phyloP scores from a whole-genome alignment of 2,888 invertebrate genomes.

The Yponomeuta sedellus region DNA sequence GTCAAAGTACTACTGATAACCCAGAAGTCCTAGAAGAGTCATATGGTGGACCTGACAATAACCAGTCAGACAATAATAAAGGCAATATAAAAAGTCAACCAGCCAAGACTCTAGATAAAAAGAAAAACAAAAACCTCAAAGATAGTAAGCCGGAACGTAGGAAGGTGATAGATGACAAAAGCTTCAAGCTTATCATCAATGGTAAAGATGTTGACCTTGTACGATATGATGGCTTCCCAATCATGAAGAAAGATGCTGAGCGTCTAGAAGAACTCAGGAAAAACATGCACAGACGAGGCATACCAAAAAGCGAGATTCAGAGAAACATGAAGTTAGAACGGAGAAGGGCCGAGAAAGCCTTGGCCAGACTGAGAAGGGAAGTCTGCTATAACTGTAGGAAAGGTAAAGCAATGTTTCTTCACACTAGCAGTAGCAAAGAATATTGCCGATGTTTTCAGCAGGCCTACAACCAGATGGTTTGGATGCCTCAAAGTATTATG shows the following conservation, averaged over 20 bases:
- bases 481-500: too few relatives aligned
- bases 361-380: conserved; percentile 80
- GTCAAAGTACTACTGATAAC: neutral
- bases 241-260: conserved; percentile 82
- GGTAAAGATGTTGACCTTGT: conserved; percentile 78
- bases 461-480: too few relatives aligned
- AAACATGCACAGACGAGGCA: conserved; percentile 80
- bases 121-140: conserved; percentile 30
- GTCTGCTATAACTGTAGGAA: conserved; percentile 87
- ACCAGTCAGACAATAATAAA: neutral
- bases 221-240: conserved; percentile 82
- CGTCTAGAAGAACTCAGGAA: conserved; percentile 77
- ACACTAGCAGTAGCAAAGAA: too few relatives aligned
- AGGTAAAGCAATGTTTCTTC: conserved; percentile 27
- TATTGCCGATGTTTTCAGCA: too few relatives aligned
- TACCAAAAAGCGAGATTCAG: conserved; percentile 81
- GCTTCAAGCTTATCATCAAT: conserved; percentile 77
- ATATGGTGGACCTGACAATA: neutral
- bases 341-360: conserved; percentile 82
- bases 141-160: conserved; percentile 52
- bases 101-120: conserved; percentile 14
- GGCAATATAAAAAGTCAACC: conserved; percentile 17
- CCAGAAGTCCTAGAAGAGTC: conserved; percentile 6
- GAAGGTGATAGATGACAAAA: conserved; percentile 62
- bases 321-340: conserved; percentile 82